A percentile compares a stretch with the other conserved stretches of the same genome.
These are phyloP conservation scores for Bicyclus anynana DNA, from an alignment of 1,140 invertebrate genomes.

Conservation along the genomic window DNA sequence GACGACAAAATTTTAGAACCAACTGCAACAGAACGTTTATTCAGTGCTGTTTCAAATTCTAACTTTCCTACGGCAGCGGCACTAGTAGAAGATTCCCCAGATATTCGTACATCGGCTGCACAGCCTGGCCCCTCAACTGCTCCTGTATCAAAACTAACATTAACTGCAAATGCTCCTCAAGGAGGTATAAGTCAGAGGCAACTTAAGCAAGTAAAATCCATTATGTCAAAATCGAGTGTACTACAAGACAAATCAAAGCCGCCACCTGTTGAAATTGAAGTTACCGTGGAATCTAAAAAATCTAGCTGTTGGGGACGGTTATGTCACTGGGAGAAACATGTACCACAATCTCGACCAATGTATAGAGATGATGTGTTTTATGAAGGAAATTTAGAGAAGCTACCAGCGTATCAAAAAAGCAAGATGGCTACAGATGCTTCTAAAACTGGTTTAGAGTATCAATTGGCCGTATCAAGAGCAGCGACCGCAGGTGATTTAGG, in stretches of 20 bases:
- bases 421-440: conserved; percentile 35
- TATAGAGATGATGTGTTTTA: conserved; percentile 93
- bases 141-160: conserved; percentile 45
- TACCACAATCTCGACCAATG: conserved; percentile 80
- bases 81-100: conserved; percentile 39
- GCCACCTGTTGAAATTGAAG: conserved; percentile 36
- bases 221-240: conserved; percentile 56
- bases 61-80: conserved; percentile 64
- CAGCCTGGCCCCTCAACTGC: conserved; percentile 49
- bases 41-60: conserved; percentile 56
- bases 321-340: conserved; percentile 57
- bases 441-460: conserved; percentile 68
- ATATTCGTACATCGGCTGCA: conserved; percentile 18
- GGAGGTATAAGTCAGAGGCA: conserved; percentile 54
- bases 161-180: conserved; percentile 47
- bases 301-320: conserved; percentile 43
- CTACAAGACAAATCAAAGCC: conserved; percentile 43
- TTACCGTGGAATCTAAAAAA: conserved; percentile 39
- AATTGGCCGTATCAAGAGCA: conserved; percentile 61
- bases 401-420: conserved; percentile 86
- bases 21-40: conserved; percentile 53
- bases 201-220: conserved; percentile 62
- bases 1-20: conserved; percentile 33
- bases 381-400: conserved; percentile 84
- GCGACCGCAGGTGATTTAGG: conserved; percentile 54